These are phyloP conservation scores for Muraenolepis orangiensis DNA, from an alignment of 2,797 vertebrate genomes.

Conservation along the genomic window DNA sequence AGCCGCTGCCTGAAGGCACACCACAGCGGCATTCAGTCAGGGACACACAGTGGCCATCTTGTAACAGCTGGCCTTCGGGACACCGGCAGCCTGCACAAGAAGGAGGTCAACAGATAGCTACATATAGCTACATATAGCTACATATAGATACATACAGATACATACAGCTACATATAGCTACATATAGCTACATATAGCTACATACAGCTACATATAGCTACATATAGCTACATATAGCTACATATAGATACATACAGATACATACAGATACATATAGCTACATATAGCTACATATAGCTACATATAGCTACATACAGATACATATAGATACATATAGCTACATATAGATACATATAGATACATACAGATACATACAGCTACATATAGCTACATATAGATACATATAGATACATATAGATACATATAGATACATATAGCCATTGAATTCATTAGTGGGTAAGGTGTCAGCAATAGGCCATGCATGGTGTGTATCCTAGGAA, in stretches of 20 bases:
- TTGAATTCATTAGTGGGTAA: fast-evolving
- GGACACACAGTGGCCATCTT: slow-evolving; percentile 77
- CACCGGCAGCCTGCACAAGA: slow-evolving; percentile 81
- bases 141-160: slow-evolving; percentile 15
- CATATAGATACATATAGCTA: slow-evolving; percentile 11
- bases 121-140: slow-evolving; percentile 12
- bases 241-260: slow-evolving; percentile 15
- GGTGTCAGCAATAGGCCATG: neutral
- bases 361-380: slow-evolving; percentile 9
- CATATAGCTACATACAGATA: too few species aligned
- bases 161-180: slow-evolving; percentile 10
- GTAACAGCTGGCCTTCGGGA: slow-evolving; percentile 76
- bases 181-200: slow-evolving; percentile 12
- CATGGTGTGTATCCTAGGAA: neutral
- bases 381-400: slow-evolving; percentile 17
- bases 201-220: slow-evolving; percentile 10
- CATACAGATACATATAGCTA: slow-evolving; percentile 10
- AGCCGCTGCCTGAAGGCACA: slow-evolving; percentile 71
- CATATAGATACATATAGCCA: slow-evolving; percentile 12
- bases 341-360: slow-evolving; percentile 16
- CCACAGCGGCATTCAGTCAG: slow-evolving; percentile 80
- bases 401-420: slow-evolving; percentile 16
- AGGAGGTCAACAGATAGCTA: too few species aligned
- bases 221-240: slow-evolving; percentile 12
- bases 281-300: slow-evolving; percentile 12